Conservation (phyloP, 2,797 vertebrate genomes). For the Chloroceryle inda region DNA sequence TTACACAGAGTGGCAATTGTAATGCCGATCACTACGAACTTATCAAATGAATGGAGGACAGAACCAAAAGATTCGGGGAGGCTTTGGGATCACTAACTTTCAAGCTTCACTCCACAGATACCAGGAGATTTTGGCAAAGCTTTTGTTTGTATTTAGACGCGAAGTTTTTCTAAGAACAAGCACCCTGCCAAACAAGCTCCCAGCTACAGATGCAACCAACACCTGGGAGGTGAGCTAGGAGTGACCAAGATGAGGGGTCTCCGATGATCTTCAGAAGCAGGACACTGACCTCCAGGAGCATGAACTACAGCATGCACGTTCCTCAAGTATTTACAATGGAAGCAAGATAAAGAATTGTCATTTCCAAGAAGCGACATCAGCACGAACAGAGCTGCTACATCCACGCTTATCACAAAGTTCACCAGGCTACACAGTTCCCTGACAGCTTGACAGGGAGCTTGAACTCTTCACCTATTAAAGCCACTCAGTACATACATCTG, state of each 20-base stretch:
- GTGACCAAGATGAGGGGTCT: neutral
- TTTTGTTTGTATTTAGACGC: neutral
- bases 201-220: neutral
- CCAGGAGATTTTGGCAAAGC: neutral
- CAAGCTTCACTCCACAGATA: neutral
- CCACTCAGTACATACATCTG: neutral
- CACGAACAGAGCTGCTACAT: fast-evolving
- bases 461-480: neutral
- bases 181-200: neutral
- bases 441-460: neutral
- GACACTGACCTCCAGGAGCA: neutral
- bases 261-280: neutral
- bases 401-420: neutral
- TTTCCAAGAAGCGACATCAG: neutral
- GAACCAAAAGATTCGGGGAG: fast-evolving
- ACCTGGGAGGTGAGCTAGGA: neutral
- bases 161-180: neutral
- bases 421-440: neutral
- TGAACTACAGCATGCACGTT: fast-evolving
- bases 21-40: fast-evolving
- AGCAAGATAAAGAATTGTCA: neutral
- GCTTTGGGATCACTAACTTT: neutral
- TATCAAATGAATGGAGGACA: neutral
- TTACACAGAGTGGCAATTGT: fast-evolving
- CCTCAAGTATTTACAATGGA: neutral